phyloP scores from a whole-genome alignment of 2,113 vertebrate species.

The Cyprinodon tularosa region DNA sequence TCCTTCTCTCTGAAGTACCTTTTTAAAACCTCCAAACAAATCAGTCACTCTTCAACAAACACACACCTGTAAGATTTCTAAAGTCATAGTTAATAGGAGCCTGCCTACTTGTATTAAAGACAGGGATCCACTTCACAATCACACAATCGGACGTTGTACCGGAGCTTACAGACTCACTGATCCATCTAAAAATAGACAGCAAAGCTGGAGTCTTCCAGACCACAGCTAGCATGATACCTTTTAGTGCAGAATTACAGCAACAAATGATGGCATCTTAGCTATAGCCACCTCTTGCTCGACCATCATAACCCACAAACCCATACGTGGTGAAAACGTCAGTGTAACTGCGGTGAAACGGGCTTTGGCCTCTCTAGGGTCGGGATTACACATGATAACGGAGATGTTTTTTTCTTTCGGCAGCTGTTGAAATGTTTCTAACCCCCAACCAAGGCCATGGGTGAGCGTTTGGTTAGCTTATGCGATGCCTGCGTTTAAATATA shows the following conservation, averaged over 20 bases:
- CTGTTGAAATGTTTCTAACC: constrained; percentile 29
- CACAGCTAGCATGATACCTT: constrained; percentile 40
- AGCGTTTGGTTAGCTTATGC: constrained; percentile 6
- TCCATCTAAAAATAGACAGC: constrained; percentile 64
- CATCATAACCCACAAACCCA: not conserved
- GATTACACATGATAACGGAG: constrained; percentile 24
- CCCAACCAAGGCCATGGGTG: constrained; percentile 34
- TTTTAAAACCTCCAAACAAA: not conserved
- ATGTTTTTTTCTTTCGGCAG: constrained; percentile 16
- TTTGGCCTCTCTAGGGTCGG: not conserved
- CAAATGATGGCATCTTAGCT: not conserved
- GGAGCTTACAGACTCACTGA: constrained; percentile 47
- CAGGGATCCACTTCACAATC: not conserved
- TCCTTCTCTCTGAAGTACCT: too few species aligned
- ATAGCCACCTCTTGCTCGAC: not conserved
- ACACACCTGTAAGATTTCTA: constrained; percentile 22
- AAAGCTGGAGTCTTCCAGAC: constrained; percentile 54
- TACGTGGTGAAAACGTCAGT: not conserved
- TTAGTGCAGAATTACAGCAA: constrained; percentile 1
- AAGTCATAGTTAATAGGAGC: not conserved
- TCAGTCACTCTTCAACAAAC: not conserved
- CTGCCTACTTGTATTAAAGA: constrained; percentile 15
- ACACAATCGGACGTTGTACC: constrained; percentile 7
- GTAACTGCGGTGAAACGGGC: not conserved
- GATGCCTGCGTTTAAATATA: not conserved